phyloP scores from a whole-genome alignment of 2,113 vertebrate species.

The Takifugu flavidus region DNA sequence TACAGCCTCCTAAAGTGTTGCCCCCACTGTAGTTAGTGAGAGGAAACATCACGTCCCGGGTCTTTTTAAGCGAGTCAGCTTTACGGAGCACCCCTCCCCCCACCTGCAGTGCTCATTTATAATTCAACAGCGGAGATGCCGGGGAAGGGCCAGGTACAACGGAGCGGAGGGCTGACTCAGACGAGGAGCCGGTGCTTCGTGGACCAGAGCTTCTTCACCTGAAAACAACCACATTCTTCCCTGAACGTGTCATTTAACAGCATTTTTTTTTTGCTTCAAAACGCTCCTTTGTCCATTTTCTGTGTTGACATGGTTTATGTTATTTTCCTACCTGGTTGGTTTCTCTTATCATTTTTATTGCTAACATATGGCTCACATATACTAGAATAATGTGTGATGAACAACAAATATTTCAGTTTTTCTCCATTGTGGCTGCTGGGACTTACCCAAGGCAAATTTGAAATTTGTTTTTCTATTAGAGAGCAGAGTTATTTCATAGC shows the following conservation, averaged over 20 bases:
- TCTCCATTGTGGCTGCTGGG: too few species aligned
- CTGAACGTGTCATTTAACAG: not conserved
- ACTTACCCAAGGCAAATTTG: too few species aligned
- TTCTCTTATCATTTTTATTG: too few species aligned
- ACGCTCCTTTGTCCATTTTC: conserved; percentile 2
- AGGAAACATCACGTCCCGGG: conserved; percentile 26
- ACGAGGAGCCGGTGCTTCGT: conserved; percentile 24
- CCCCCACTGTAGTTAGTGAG: conserved; percentile 3
- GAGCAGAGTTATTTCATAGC: not conserved
- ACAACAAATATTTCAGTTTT: too few species aligned
- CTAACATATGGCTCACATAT: too few species aligned
- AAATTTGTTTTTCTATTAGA: not conserved
- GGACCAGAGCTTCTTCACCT: conserved; percentile 39
- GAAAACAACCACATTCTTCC: conserved; percentile 28
- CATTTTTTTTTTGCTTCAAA: too few species aligned
- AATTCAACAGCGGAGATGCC: conserved; percentile 44
- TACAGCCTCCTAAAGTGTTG: not conserved
- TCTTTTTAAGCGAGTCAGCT: conserved; percentile 13
- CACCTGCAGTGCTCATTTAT: conserved; percentile 52
- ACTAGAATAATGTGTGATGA: too few species aligned
- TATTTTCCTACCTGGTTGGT: too few species aligned
- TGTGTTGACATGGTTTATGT: too few species aligned
- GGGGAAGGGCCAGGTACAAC: conserved; percentile 44
- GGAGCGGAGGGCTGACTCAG: conserved; percentile 48
- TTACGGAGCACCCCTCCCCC: not conserved